A percentile compares a stretch with the other conserved stretches of the same genome.
These are phyloP conservation scores for Tipula lateralis DNA, from an alignment of 2,888 invertebrate species.

Conservation along the genomic window DNA sequence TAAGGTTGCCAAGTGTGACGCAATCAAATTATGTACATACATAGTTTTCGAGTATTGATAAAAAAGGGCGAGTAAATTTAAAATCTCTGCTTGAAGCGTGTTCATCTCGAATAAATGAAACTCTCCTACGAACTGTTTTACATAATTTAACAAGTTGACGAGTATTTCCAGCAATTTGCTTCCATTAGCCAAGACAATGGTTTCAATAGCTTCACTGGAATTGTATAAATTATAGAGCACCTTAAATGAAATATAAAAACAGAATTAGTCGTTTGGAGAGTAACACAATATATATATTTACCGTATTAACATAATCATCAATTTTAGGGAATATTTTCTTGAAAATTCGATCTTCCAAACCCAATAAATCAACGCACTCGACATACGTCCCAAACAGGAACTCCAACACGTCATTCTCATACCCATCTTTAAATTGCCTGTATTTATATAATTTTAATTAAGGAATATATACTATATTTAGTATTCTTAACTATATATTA, in stretches of 20 bases:
- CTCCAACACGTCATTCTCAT: neutral
- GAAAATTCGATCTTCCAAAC: neutral
- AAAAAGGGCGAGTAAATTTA: neutral
- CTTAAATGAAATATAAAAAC: neutral
- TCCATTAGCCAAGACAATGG: neutral
- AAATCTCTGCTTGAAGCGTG: neutral
- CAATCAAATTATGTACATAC: neutral
- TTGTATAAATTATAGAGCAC: neutral
- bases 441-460: neutral
- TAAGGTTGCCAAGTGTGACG: neutral
- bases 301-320: neutral
- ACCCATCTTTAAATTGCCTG: neutral
- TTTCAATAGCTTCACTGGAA: neutral
- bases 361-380: neutral
- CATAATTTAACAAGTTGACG: neutral
- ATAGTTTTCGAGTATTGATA: constrained; percentile 5
- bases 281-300: neutral
- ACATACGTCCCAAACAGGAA: neutral
- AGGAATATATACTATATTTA: neutral
- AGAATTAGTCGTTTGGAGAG: no score
- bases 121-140: neutral
- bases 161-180: neutral
- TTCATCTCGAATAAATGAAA: constrained; percentile 12
- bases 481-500: neutral
- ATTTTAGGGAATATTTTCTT: constrained; percentile 1